phyloP scores from a whole-genome alignment of 2,797 vertebrate species.

The Numenius phaeopus region DNA sequence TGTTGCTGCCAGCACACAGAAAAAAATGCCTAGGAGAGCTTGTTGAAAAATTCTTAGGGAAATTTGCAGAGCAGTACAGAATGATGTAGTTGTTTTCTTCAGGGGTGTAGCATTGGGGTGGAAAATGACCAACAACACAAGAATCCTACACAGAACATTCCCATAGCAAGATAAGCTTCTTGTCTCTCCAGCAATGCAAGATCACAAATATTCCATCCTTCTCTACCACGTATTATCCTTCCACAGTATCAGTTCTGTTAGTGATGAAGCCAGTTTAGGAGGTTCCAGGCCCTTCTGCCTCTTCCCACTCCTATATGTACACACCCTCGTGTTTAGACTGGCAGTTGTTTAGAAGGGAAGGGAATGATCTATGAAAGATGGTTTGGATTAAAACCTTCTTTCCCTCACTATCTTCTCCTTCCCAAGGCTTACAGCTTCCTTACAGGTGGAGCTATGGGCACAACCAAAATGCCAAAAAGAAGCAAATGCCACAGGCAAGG shows the following conservation, averaged over 20 bases:
- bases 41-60: background rate
- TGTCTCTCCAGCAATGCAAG: background rate
- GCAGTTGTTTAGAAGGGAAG: background rate
- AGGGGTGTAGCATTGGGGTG: background rate
- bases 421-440: background rate
- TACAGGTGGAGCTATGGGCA: background rate
- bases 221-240: background rate
- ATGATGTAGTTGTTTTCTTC: background rate
- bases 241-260: background rate
- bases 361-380: background rate
- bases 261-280: background rate
- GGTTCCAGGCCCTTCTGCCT: background rate
- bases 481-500: background rate
- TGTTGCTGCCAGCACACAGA: background rate
- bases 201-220: background rate
- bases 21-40: conserved; percentile 24
- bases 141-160: background rate
- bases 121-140: background rate
- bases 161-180: background rate
- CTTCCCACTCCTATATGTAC: background rate
- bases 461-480: background rate
- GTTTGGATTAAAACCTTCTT: background rate
- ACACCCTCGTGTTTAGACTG: background rate
- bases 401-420: background rate
- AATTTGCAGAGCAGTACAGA: background rate